Conservation (phyloP, 2,888 invertebrate species). For the Cephus runcator region DNA sequence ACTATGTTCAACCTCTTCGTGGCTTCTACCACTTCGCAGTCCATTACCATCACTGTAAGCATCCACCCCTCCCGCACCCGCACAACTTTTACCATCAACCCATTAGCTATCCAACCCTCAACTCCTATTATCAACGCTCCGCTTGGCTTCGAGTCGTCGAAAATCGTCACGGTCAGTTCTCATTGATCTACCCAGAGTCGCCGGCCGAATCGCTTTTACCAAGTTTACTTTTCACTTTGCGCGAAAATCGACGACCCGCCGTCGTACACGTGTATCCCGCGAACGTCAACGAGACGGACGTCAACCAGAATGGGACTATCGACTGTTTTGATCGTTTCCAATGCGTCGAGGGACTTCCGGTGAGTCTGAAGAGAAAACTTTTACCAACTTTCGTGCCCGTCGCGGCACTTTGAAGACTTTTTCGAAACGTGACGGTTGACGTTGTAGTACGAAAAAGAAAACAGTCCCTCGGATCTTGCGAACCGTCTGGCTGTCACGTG, state of each 20-base stretch:
- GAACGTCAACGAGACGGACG: neutral
- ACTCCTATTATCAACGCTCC: neutral
- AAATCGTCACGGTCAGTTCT: neutral
- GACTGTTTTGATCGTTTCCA: too few species aligned
- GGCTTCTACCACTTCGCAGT: neutral
- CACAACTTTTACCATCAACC: neutral
- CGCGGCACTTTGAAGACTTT: neutral
- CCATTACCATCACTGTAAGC: neutral
- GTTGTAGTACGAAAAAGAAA: neutral
- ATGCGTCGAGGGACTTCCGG: too few species aligned
- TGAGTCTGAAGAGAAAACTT: too few species aligned
- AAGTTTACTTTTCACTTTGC: neutral
- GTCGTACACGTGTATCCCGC: too few species aligned
- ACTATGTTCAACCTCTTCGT: neutral
- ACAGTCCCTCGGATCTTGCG: rapidly evolving
- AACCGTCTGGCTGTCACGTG: neutral
- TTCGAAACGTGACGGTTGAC: neutral
- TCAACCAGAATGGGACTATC: neutral
- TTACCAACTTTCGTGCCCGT: neutral
- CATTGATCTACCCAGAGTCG: neutral
- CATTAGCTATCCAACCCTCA: neutral
- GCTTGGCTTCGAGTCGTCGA: neutral
- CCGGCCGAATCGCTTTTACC: neutral
- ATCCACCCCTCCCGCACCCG: neutral
- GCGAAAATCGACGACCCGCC: neutral